These are phyloP conservation scores for Macrocentrus cingulum DNA, from an alignment of 1,140 invertebrate species.

Conservation along the genomic window DNA sequence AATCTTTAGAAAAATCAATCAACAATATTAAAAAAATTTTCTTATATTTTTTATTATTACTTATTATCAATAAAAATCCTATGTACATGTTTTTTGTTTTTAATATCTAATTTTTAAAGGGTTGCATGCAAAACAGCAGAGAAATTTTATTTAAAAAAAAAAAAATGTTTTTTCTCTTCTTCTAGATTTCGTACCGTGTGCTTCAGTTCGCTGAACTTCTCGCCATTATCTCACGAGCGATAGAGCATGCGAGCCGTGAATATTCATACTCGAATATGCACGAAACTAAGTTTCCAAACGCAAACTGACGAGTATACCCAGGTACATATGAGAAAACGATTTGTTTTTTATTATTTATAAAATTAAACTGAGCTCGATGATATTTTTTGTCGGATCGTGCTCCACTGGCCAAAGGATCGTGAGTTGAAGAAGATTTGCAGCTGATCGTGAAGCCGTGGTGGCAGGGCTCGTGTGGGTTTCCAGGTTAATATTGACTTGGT, in stretches of 20 bases:
- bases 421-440: conserved; percentile 36
- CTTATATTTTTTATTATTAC: no score
- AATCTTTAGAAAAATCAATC: no score
- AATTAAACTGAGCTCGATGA: background rate
- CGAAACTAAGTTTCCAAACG: background rate
- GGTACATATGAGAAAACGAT: no score
- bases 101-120: no score
- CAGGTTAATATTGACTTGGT: conserved; percentile 38
- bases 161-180: no score
- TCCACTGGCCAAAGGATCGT: conserved; percentile 31
- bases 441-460: conserved; percentile 30
- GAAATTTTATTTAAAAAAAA: no score
- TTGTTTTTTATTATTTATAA: background rate
- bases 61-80: no score
- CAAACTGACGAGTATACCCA: background rate
- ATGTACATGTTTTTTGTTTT: no score
- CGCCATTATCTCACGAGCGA: background rate
- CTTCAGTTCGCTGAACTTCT: background rate
- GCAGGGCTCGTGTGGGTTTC: conserved; percentile 36
- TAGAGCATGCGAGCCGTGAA: background rate
- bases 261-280: background rate
- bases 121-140: no score
- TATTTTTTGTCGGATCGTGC: background rate
- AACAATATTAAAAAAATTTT: no score
- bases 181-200: no score